Base-by-base conservation (phyloP, 2,888 invertebrate genomes). In the Trichogramma dendrolimi region DNA sequence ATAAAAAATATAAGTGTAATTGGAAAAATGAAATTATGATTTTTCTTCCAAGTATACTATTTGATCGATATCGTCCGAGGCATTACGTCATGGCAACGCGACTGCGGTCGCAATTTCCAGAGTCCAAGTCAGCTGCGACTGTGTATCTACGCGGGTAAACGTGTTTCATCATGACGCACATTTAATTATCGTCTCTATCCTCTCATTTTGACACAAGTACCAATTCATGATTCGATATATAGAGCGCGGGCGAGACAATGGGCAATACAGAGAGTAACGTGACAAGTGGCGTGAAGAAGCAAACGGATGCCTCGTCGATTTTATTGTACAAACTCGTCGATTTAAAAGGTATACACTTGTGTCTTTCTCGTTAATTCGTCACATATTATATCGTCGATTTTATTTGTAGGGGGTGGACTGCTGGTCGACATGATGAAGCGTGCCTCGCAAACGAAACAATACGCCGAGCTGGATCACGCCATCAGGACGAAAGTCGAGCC, bases 281-380 rank as follows among this genome's bases (percentile, higher is more conserved):
- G 1, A 92, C 94, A 0, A 93, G 92, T 79, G 95, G 94, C 50
- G 95, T 97, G 14, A 97, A 96, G 79, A 94, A 94, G 70, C 96
- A 97, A 79, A 96, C 95, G 4, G 93, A 92, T 38, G 89, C 90
- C 10, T 90, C 91, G 3, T 85, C 88, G 40, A 90, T 92, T 75
- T 86, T 90, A 58, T 84, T 96, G 56, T 96, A 96, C 76, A 92
- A 93, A 75, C 83, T 96, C 53, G 90, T 92, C 5, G 91, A 96
- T 81, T 81, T 96, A 59, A 95, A 96, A 86, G 94, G 90, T 88
- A 57, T 14, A 5, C 43, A n/a, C 14, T 52, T 46, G 7, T 39
- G 14, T 44, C 7, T 42, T 44, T 27, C 27, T 44, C 8, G 7
- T 46, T 14, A 14, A 14, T 14, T 14, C 14, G 14, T 2, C n/a